Conservation (phyloP, 2,888 invertebrate genomes). For the Yponomeuta evonymella region DNA sequence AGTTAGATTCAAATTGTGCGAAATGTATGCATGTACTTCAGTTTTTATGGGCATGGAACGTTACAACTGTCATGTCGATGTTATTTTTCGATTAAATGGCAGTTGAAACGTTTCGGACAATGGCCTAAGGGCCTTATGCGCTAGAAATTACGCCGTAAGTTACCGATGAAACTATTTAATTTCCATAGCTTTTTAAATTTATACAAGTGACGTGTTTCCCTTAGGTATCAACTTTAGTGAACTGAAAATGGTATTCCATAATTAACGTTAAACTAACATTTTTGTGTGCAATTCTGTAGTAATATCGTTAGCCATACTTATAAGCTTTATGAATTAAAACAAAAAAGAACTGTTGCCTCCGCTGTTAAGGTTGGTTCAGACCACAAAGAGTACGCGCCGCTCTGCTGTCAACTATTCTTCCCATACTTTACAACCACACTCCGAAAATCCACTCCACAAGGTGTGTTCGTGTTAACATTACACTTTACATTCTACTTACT, state of each 20-base stretch:
- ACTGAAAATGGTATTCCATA: background rate
- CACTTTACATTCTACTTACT: background rate
- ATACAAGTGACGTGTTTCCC: background rate
- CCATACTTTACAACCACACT: too few species aligned
- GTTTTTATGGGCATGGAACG: background rate
- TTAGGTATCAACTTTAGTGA: background rate
- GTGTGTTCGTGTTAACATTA: too few species aligned
- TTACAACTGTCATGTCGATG: background rate
- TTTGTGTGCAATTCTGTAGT: constrained; percentile 12
- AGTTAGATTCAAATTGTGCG: background rate
- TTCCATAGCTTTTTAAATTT: background rate
- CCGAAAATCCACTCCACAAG: too few species aligned
- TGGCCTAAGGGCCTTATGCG: background rate
- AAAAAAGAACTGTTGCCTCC: background rate
- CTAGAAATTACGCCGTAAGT: background rate
- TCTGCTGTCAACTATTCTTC: too few species aligned
- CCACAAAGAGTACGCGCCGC: background rate
- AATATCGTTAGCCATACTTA: constrained; percentile 3
- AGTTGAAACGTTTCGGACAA: background rate
- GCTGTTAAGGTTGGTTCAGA: background rate
- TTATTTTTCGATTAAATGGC: background rate
- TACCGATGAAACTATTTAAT: background rate
- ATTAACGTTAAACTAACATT: background rate
- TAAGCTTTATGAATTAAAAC: background rate
- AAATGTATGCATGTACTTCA: background rate